phyloP scores from a whole-genome alignment of 2,797 vertebrate species.

The Emydoidea blandingii region DNA sequence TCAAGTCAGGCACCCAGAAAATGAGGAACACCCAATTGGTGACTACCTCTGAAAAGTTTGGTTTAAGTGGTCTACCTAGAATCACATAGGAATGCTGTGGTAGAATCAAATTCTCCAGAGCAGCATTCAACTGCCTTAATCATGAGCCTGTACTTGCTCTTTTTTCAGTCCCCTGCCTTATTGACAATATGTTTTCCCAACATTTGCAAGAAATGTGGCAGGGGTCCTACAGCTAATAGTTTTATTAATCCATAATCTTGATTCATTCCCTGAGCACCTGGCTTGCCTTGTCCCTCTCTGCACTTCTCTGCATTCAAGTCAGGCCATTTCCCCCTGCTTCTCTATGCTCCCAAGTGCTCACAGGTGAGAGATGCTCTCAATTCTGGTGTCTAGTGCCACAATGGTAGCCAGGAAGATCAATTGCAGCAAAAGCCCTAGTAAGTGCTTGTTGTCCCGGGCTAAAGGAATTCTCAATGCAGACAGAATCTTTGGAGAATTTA shows the following conservation, averaged over 20 bases:
- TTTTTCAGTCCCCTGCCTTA: background rate
- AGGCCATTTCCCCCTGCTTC: background rate
- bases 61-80: too few species aligned
- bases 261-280: background rate
- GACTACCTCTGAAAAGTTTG: background rate
- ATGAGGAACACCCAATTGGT: background rate
- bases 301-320: too few species aligned
- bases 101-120: background rate
- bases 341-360: background rate
- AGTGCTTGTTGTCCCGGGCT: background rate
- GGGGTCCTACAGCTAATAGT: background rate
- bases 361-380: background rate
- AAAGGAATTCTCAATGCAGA: background rate
- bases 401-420: background rate
- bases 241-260: background rate
- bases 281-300: background rate
- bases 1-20: background rate
- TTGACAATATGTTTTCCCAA: background rate
- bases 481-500: background rate
- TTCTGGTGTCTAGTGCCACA: background rate
- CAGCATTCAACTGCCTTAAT: background rate
- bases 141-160: background rate
- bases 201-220: too few species aligned
- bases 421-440: background rate
- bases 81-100: too few species aligned